Evolutionary conservation across 2,113 vertebrate species (phyloP), one percentile per base, ranked within the genome.

Genomic region (Stigmatopora argus): DNA sequence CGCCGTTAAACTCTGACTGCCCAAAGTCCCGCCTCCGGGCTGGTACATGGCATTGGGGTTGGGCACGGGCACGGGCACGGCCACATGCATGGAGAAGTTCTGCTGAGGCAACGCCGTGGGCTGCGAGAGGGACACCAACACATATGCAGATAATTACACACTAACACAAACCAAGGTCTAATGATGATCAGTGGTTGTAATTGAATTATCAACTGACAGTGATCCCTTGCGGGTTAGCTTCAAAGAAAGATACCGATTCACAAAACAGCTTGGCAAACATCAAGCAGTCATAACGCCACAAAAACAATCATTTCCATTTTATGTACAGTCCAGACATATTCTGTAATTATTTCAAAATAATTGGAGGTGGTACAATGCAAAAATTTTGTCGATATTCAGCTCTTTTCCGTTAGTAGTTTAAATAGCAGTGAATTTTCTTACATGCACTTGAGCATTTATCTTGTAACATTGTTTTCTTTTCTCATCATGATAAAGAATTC

Each of bases 1-100:
- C 15, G 90, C 91, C 51, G 91, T 92, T 90, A 97, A 81, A 14
- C 93, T 92, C 7, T 94, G 92, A 66, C 92, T 93, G 72, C 94
- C 93, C 23, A 98, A 92, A 68, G 92, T 90, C 72, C 26, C 23
- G 53, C 91, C 92, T 69, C 94, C 94, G 0, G 93, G 93, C 87
- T 93, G 94, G 92, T 98, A 99, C 88, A 98, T 90, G 87, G 92
- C 90, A 83, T 91, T 96, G 63, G 93, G 95, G 72, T 94, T 96
- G 88, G 94, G 93, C 78, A 99, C 95, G 0, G 94, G 93, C 78
- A 99, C 95, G 0, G 96, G 97, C 72, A 99, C 95, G 0, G 96
- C 96, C 90, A 99, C 97, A 47, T 96, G 97, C 96, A 99, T 98
- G 44, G 96, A 95, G 89, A 98, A 98, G 91, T 93, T 98, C 87